Base-by-base conservation (phyloP, 2,113 vertebrate species). In the Campylomormyrus numenius region DNA sequence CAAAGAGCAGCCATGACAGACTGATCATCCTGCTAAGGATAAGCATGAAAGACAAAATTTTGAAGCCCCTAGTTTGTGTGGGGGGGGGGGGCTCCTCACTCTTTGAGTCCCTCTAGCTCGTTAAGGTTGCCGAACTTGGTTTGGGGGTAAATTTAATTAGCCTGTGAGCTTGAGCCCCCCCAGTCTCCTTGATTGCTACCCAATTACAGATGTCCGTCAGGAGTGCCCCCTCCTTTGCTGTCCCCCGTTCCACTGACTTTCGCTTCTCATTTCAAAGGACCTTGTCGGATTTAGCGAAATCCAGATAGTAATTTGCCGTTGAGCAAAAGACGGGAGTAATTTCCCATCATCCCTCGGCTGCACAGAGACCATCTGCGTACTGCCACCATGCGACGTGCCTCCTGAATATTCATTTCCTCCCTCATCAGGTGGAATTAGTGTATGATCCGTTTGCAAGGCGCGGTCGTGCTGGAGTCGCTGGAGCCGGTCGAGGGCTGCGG, bases 301-400 rank as follows among this genome's bases (percentile, higher is more conserved):
- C 53, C 50, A 46, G 50, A 89, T 46, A 85, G 77, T 89, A 85
- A 89, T 89, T 85, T 89, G 50, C 35, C 52, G n/a, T 77, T 46
- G 80, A 89, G 58, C 58, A 7, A 35, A 35, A 87, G 27, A 56
- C 9, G 45, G 35, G 89, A 58, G 52, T 42, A 58, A 89, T 89
- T 85, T 89, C 52, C 89, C 52, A 45, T 91, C 86, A 90, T 91
- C 90, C 85, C 58, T 90, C 58, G 85, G 39, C 90, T 90, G 87
- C 84, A 85, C 52, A 84, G 88, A 83, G 62, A 89, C 91, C 91
- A 91, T 91, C 91, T 91, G 90, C 62, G 88, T 87, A 24, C 48
- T 7, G 27, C 52, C n/a, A n/a, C 48, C 11, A 15, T 84, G 31
- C 87, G 31, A 85, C 80, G 3, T 35, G 39, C 24, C 10, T 89